A percentile compares a stretch with the other conserved stretches of the same genome.
Evolutionary conservation across 35 echinoderm and acorn worm genomes (phyloP).

Genomic region (Ophioderma brevispina): DNA sequence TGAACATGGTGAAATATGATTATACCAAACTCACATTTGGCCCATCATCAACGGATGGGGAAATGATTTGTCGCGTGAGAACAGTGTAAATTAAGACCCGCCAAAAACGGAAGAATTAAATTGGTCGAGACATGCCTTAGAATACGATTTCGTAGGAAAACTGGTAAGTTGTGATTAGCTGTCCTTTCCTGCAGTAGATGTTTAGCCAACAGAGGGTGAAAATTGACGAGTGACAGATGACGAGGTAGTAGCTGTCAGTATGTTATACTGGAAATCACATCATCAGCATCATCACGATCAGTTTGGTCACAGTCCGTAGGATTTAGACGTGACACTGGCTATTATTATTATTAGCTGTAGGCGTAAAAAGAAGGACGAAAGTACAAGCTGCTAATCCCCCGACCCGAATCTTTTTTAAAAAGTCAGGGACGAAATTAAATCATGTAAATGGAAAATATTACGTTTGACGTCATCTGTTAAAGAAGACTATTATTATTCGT

Average conservation of each 20-base stretch:
- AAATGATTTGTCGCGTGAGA: constrained; percentile 8
- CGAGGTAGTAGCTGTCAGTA: neutral
- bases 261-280: too few species aligned
- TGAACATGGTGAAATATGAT: constrained; percentile 11
- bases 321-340: too few species aligned
- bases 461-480: too few species aligned
- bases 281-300: too few species aligned
- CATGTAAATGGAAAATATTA: too few species aligned
- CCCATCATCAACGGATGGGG: constrained; percentile 7
- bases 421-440: too few species aligned
- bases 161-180: neutral
- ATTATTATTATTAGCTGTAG: too few species aligned
- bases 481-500: too few species aligned
- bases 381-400: too few species aligned
- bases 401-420: too few species aligned
- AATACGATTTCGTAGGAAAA: neutral
- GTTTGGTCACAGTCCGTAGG: too few species aligned
- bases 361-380: too few species aligned
- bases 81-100: neutral
- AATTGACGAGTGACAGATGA: neutral
- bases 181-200: neutral
- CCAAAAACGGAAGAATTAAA: neutral
- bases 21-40: neutral
- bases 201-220: neutral
- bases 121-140: neutral